A percentile compares a stretch with the other conserved stretches of the same genome.
Conservation (phyloP, 92 coral and sea anemone species). For the Heliopora coerulea region DNA sequence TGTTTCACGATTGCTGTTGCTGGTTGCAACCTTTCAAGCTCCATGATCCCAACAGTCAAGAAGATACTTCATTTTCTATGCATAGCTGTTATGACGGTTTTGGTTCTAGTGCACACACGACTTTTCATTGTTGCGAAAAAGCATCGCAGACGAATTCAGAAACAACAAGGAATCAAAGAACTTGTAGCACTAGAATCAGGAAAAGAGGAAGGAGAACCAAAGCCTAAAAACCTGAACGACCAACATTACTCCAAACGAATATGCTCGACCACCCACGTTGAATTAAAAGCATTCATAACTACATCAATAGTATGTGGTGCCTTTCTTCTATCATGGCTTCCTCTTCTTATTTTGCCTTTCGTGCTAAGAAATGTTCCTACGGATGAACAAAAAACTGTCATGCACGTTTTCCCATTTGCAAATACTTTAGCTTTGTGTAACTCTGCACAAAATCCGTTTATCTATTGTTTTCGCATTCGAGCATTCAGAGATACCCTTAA, state of each 20-base stretch:
- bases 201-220: neutral
- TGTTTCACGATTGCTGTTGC: conserved; percentile 19
- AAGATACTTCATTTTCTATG: conserved; percentile 8
- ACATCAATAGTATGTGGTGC: conserved; percentile 40
- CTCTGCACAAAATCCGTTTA: conserved; percentile 41
- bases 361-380: neutral
- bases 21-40: too few species aligned
- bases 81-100: conserved; percentile 7
- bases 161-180: conserved; percentile 20
- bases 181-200: neutral
- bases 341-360: conserved; percentile 21
- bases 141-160: conserved; percentile 22
- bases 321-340: conserved; percentile 36
- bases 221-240: neutral
- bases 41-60: conserved; percentile 1
- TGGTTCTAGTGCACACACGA: conserved; percentile 21
- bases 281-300: conserved; percentile 26
- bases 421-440: conserved; percentile 33
- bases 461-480: conserved; percentile 26
- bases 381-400: neutral
- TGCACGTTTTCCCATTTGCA: conserved; percentile 23
- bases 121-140: conserved; percentile 14
- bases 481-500: conserved; percentile 17
- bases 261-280: neutral
- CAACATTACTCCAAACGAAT: neutral